Percentiles rank a stretch among this genome's conserved stretches.
Conservation (phyloP, 1,140 invertebrate genomes). For the Tetraneura akinire region DNA sequence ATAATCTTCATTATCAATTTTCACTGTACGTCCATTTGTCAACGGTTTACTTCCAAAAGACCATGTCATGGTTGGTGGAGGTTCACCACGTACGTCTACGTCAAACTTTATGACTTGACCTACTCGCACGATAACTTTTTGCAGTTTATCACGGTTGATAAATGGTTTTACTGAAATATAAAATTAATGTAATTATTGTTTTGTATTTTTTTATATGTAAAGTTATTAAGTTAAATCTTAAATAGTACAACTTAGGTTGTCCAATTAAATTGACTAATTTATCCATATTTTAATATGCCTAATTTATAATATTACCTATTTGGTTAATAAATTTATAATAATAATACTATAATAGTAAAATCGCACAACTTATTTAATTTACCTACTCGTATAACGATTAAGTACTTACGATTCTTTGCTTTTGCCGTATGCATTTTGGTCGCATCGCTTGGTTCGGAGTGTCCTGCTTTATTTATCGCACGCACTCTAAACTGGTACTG, state of each 20-base stretch:
- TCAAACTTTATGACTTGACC: conserved; percentile 90
- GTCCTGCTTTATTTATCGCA: conserved; percentile 93
- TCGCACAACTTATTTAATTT: no score
- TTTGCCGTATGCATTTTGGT: conserved; percentile 87
- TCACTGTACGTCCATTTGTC: conserved; percentile 65
- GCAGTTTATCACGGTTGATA: conserved; percentile 89
- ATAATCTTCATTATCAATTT: conserved; percentile 91
- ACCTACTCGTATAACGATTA: no score
- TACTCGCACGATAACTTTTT: conserved; percentile 84
- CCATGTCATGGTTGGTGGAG: conserved; percentile 91
- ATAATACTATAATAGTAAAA: no score
- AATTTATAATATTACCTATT: no score
- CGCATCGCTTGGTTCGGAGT: conserved; percentile 84
- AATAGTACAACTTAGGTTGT: neutral
- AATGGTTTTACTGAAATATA: conserved; percentile 78
- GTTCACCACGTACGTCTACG: conserved; percentile 93
- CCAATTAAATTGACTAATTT: no score
- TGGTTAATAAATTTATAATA: no score
- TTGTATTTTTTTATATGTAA: neutral
- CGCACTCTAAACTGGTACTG: conserved; percentile 90
- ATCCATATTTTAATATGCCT: no score
- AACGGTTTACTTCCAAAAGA: conserved; percentile 72
- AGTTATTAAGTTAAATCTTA: neutral
- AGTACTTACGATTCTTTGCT: conserved; percentile 78
- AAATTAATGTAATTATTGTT: conserved; percentile 12